These are phyloP conservation scores for Sphaerophoria rueppellii DNA, from an alignment of 2,888 invertebrate species.

Conservation along the genomic window DNA sequence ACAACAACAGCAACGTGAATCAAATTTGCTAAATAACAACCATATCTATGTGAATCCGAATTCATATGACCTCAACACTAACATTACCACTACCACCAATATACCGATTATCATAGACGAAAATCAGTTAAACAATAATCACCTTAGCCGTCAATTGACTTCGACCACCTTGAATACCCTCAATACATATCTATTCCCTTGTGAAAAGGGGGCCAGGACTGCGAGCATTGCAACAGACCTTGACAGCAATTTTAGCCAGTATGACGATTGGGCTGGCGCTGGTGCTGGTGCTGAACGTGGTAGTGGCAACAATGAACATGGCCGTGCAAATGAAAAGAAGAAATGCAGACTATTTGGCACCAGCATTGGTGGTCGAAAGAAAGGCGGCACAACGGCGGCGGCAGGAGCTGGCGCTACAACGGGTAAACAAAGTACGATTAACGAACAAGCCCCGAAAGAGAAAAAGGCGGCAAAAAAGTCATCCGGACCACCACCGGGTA, in stretches of 20 bases:
- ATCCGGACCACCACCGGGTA: conserved; percentile 79
- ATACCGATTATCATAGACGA: conserved; percentile 74
- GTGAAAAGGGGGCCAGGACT: conserved; percentile 78
- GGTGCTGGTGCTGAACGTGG: conserved; percentile 75
- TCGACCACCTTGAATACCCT: conserved; percentile 80
- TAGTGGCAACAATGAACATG: conserved; percentile 47
- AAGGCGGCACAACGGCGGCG: conserved; percentile 33
- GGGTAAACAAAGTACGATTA: conserved; percentile 61
- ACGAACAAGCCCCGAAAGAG: conserved; percentile 66
- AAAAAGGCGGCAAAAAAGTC: conserved; percentile 80
- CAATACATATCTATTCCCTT: conserved; percentile 81
- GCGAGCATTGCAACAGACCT: conserved; percentile 80
- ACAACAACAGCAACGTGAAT: conserved; percentile 73
- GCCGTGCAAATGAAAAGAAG: conserved; percentile 59
- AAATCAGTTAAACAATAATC: conserved; percentile 75
- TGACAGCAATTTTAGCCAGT: conserved; percentile 81
- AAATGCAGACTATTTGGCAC: conserved; percentile 72
- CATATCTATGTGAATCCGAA: conserved; percentile 81
- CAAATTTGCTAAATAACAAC: conserved; percentile 78
- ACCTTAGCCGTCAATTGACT: conserved; percentile 77
- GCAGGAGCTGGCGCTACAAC: background rate
- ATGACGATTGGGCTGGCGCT: conserved; percentile 78
- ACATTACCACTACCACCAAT: conserved; percentile 75
- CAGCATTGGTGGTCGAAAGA: conserved; percentile 51
- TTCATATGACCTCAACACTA: conserved; percentile 80